These are phyloP conservation scores for Pachyuromys duprasi DNA, from an alignment of 2,797 vertebrate genomes.

Conservation along the genomic window DNA sequence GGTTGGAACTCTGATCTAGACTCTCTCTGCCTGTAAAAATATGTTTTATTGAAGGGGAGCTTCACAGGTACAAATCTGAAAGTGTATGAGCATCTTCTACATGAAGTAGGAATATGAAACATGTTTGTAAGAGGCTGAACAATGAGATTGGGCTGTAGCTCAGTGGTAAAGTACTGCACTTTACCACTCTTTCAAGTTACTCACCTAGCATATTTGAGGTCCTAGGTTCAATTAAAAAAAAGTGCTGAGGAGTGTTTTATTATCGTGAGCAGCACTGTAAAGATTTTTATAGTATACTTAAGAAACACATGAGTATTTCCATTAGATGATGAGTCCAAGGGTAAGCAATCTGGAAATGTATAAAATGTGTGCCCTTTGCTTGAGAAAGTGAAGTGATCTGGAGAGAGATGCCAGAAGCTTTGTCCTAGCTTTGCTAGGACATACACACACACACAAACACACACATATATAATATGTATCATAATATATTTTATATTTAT, in stretches of 20 bases:
- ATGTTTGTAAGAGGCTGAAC: not conserved
- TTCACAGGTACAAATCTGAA: not conserved
- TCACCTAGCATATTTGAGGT: not conserved
- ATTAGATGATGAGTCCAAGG: not conserved
- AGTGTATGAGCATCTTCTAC: not conserved
- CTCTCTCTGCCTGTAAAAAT: conserved; percentile 20
- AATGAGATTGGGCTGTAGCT: not conserved
- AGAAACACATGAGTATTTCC: not conserved
- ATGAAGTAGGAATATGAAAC: not conserved
- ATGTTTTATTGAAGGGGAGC: not conserved
- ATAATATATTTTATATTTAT: too few relatives aligned
- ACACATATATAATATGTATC: not conserved
- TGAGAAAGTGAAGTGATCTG: not conserved
- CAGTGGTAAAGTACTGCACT: not conserved
- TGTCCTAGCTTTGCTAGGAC: not conserved
- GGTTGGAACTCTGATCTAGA: not conserved
- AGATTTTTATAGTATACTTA: not conserved
- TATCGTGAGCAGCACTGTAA: not conserved
- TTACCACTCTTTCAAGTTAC: too few relatives aligned
- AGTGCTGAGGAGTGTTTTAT: not conserved
- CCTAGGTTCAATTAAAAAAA: not conserved
- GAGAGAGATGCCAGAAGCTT: not conserved
- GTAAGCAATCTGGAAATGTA: not conserved
- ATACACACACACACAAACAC: not conserved
- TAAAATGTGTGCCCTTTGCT: not conserved